phyloP scores from a whole-genome alignment of 2,797 vertebrate species.

The Eulemur albifrons region DNA sequence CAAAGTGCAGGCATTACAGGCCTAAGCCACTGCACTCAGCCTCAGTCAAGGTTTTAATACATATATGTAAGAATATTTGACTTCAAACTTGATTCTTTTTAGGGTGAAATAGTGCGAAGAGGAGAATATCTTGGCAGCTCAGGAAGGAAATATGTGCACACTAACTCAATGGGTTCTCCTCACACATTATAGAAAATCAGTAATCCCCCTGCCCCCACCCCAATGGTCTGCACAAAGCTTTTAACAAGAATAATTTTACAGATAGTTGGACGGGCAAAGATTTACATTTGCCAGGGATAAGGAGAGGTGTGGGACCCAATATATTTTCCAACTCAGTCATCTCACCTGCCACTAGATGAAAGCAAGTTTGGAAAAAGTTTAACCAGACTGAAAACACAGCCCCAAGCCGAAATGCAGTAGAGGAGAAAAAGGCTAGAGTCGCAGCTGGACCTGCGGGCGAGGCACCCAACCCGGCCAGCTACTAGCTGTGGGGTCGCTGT shows the following conservation, averaged over 20 bases:
- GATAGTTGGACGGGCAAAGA: neutral
- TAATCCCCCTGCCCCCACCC: fast-evolving
- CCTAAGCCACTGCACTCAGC: no score
- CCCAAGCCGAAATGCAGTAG: fast-evolving
- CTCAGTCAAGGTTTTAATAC: neutral
- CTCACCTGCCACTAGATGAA: neutral
- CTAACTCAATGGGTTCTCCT: neutral
- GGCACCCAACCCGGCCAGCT: neutral
- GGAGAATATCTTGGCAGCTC: neutral
- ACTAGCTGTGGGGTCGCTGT: neutral
- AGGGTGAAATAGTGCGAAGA: neutral
- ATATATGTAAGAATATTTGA: neutral
- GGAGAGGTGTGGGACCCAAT: neutral
- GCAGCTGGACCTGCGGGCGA: neutral
- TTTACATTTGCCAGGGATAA: neutral
- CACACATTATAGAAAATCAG: neutral
- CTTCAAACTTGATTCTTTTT: neutral
- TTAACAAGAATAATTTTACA: neutral
- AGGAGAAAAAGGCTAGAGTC: neutral
- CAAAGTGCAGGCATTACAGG: no score
- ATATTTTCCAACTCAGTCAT: neutral
- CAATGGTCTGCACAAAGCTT: neutral
- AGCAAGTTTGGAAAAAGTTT: neutral
- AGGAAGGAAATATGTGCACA: neutral
- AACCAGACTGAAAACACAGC: neutral